A percentile compares a stretch with the other conserved stretches of the same genome.
These are phyloP conservation scores for Archilochus colubris DNA, from an alignment of 2,113 vertebrate species.

Conservation along the genomic window DNA sequence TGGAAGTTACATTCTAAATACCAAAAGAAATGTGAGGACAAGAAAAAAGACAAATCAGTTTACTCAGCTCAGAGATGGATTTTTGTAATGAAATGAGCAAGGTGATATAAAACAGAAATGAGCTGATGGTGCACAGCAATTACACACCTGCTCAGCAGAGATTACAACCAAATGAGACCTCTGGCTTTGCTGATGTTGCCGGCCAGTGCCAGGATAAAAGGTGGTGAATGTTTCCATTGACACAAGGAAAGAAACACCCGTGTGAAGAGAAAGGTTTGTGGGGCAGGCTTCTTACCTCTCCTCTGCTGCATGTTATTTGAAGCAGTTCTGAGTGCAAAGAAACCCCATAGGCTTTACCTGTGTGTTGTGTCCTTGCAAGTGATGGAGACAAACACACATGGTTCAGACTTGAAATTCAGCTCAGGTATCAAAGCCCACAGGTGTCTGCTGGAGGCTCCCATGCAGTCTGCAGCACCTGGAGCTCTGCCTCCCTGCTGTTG, in stretches of 20 bases:
- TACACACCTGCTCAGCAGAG: constrained; percentile 25
- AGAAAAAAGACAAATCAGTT: background rate
- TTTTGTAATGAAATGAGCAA: background rate
- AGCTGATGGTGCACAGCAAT: background rate
- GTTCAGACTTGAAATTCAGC: background rate
- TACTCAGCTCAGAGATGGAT: background rate
- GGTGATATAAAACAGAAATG: constrained; percentile 32
- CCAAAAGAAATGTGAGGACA: background rate
- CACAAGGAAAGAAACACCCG: background rate
- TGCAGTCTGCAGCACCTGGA: background rate
- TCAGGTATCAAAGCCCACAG: background rate
- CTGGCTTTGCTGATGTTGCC: background rate
- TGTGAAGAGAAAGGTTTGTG: background rate
- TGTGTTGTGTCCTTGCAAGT: background rate
- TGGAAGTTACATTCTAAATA: constrained; percentile 2
- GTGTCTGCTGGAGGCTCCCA: background rate
- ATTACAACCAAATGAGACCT: constrained; percentile 40
- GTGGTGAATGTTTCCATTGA: background rate
- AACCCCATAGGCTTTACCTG: background rate
- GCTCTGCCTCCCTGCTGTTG: background rate
- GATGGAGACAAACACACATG: rapidly evolving
- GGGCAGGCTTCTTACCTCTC: background rate
- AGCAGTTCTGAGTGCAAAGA: background rate
- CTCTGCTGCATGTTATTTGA: background rate
- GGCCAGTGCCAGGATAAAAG: background rate